Base-by-base conservation (phyloP, 2,888 invertebrate species). In the Volucella inanis region DNA sequence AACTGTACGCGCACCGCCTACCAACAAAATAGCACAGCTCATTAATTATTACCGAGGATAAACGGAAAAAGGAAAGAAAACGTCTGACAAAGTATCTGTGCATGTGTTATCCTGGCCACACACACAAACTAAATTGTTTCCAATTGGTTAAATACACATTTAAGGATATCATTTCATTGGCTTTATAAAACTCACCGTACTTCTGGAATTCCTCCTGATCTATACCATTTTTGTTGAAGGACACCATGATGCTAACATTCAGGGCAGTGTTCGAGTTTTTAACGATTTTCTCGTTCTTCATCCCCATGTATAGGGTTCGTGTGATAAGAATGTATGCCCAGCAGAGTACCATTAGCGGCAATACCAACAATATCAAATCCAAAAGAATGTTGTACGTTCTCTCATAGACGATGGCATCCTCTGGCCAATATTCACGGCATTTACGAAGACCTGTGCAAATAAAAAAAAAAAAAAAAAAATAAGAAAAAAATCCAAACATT, bases 281-380 rank as follows among this genome's bases (percentile, higher is more conserved):
- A 41, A 65, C 65, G 18, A 70, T 70, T 64, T 81, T 81, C 87
- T 93, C 93, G 67, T 89, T 89, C 31, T 89, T 88, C 87, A 92
- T 92, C 71, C 91, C 91, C 88, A 90, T 88, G 76, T 92, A 92
- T 1, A 92, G 88, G 1, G 92, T 91, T 47, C 89, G 89, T 8
- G 91, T 92, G 72, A 94, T 94, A 49, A 94, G 91, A 14, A 93
- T 93, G 88, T 95, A 95, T n/a, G 95, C 94, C 18, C 93, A 92
- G 18, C 93, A 93, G 91, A 96, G 93, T 55, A 95, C 93, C 50
- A 94, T 88, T 50, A 96, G 90, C 0, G 96, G 96, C 79, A 95
- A 90, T 0, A 96, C 93, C 15, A 96, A 92, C 39, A 96, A 92
- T 43, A 95, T 92, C 0, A 94, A 92, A 88, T 95, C 95, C 88